A percentile compares a stretch with the other conserved stretches of the same genome.
These are phyloP conservation scores for Polyommatus iphigenia DNA, from an alignment of 2,888 invertebrate species.

Conservation along the genomic window DNA sequence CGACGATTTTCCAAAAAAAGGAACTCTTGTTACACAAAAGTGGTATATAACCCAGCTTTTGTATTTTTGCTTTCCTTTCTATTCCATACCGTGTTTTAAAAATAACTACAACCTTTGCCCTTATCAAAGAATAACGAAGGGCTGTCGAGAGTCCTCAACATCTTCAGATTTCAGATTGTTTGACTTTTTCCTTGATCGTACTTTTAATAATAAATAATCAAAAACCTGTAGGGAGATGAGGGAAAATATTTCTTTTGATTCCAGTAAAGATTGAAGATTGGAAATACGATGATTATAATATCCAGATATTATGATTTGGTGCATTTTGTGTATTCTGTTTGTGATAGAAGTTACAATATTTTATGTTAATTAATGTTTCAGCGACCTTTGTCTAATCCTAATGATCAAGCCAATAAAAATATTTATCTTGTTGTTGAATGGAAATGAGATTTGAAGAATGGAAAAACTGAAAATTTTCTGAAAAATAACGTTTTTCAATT, in stretches of 20 bases:
- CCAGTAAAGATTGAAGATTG: background rate
- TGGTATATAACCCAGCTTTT: background rate
- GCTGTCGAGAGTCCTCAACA: background rate
- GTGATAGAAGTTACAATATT: too few relatives aligned
- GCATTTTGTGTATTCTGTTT: too few relatives aligned
- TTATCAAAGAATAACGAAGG: background rate
- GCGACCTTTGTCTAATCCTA: too few relatives aligned
- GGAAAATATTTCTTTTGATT: background rate
- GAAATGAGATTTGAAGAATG: too few relatives aligned
- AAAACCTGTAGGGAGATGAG: background rate
- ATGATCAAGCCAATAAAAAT: too few relatives aligned
- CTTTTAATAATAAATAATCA: constrained; percentile 16
- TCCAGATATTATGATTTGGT: background rate
- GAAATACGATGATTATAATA: background rate
- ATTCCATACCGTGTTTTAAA: background rate
- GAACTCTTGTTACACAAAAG: background rate
- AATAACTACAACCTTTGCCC: background rate
- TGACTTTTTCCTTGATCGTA: constrained; percentile 12
- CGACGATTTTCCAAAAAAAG: background rate
- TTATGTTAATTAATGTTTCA: too few relatives aligned
- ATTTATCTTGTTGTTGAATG: too few relatives aligned
- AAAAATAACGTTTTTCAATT: too few relatives aligned
- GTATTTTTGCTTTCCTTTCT: background rate
- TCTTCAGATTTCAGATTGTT: background rate
- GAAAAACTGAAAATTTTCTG: too few relatives aligned